Evolutionary conservation across 2,888 invertebrate species (phyloP).

Genomic region (Drosophila flavopinicola): DNA sequence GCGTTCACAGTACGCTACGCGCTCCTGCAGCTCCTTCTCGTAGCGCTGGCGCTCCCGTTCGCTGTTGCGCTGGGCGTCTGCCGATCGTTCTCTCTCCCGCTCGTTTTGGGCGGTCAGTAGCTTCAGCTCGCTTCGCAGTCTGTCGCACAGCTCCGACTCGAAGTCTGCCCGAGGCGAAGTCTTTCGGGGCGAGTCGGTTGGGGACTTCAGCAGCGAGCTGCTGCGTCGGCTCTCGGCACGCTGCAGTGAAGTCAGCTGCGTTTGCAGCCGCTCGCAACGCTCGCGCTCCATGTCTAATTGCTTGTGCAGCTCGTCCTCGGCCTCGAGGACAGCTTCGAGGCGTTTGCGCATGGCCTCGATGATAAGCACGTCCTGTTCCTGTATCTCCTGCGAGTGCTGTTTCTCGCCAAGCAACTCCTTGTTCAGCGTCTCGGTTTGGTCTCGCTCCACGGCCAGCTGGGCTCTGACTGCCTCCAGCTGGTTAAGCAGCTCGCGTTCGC

Average conservation of each 20-base stretch:
- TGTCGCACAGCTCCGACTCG: constrained; percentile 85
- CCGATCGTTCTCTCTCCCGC: constrained; percentile 85
- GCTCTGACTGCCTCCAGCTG: constrained; percentile 78
- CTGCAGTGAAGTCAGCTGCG: constrained; percentile 83
- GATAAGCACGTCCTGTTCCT: constrained; percentile 88
- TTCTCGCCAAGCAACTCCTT: constrained; percentile 87
- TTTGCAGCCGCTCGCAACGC: constrained; percentile 85
- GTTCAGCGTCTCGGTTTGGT: constrained; percentile 86
- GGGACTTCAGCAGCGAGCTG: constrained; percentile 80
- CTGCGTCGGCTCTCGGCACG: constrained; percentile 82
- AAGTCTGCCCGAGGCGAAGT: constrained; percentile 81
- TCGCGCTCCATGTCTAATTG: constrained; percentile 86
- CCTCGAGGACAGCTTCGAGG: constrained; percentile 87
- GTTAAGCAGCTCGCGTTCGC: constrained; percentile 82
- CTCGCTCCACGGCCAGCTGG: constrained; percentile 79
- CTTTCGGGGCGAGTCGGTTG: constrained; percentile 83
- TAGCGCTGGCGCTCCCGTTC: constrained; percentile 84
- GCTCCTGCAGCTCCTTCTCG: constrained; percentile 83
- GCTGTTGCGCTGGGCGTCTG: constrained; percentile 84
- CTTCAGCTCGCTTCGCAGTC: constrained; percentile 85
- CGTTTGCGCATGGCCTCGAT: constrained; percentile 88
- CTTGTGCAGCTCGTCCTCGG: constrained; percentile 87
- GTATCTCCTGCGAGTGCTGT: constrained; percentile 85
- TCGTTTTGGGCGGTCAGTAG: constrained; percentile 86
- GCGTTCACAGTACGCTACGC: constrained; percentile 83